Base-by-base conservation (phyloP, 2,888 invertebrate species). In the Galerucella pusilla region DNA sequence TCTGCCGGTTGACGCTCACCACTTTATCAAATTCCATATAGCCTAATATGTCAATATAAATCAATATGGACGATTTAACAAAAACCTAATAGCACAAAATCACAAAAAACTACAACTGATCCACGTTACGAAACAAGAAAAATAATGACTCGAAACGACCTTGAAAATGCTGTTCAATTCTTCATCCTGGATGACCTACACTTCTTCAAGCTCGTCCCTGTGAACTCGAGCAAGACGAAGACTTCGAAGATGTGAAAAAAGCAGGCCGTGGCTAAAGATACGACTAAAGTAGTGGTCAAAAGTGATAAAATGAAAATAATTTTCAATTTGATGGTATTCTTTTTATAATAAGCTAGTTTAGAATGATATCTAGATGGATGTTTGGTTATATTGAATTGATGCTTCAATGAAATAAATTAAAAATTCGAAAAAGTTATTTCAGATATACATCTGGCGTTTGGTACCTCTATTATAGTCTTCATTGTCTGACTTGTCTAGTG, bases 211-310 rank as follows among this genome's bases (percentile, higher is more conserved):
- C 68, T 46, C 25, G 61, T 69, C 49, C 69, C 46, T 69, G 61
- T 69, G 69, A 69, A 69, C 61, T 69, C 69, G 69, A 69, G 61
- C 69, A 69, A 60, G 46, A 61, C 61, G 61, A 61, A 61, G 49
- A 68, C 45, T 67, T 28, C 28, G 28, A 67, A 67, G 54, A 68
- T 35, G 20, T 14, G 46, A 49, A 60, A 69, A 69, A 69, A 69
- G 16, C 49, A 28, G 35, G 69, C 49, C 28, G 61, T 69, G 69
- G 69, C 69, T 69, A 69, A 69, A 49, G 20, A 46, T 69, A n/a
- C 59, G 61, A 60, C 16, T 6, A 57, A 28, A 61, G 10, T 12
- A 61, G 20, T 20, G 57, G 57, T 57, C 57, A 57, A 16, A 11
- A 9, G 57, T 16, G 20, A 57, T 20, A 20, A 57, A 57, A 54